phyloP scores from a whole-genome alignment of 2,888 invertebrate genomes.

The Synanthedon vespiformis region DNA sequence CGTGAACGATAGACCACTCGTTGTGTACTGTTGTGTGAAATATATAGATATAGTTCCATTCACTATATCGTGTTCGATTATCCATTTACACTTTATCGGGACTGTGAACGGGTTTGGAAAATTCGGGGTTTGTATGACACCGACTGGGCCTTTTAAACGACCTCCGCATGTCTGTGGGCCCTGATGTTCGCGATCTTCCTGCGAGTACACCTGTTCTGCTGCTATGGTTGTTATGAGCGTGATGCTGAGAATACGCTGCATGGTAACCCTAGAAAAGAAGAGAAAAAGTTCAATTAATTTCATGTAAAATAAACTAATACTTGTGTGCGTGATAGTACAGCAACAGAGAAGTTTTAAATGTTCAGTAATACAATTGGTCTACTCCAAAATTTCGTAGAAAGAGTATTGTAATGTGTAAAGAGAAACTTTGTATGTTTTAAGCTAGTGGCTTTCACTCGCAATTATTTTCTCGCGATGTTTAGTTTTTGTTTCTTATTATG shows the following conservation, averaged over 20 bases:
- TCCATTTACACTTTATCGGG: conserved; percentile 88
- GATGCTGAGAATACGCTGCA: conserved; percentile 39
- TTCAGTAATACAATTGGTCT: neutral
- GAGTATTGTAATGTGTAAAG: neutral
- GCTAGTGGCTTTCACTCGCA: too few species aligned
- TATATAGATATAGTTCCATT: conserved; percentile 86
- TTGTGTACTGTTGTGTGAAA: conserved; percentile 88
- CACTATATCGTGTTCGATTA: conserved; percentile 81
- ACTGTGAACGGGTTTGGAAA: conserved; percentile 86
- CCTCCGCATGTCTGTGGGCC: conserved; percentile 74
- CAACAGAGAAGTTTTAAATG: neutral
- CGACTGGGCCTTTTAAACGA: conserved; percentile 72
- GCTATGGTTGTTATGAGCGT: conserved; percentile 35
- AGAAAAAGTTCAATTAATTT: neutral
- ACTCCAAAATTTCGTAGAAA: neutral
- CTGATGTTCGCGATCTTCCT: conserved; percentile 41
- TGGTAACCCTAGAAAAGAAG: conserved; percentile 41
- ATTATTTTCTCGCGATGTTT: too few species aligned
- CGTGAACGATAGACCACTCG: conserved; percentile 80
- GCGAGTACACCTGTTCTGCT: conserved; percentile 29
- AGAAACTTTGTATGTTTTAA: neutral
- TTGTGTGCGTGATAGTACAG: neutral
- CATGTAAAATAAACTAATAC: neutral
- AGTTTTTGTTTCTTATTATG: too few species aligned
- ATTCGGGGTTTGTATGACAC: conserved; percentile 84